Conservation (phyloP, 2,113 vertebrate genomes). For the Canis aureus region DNA sequence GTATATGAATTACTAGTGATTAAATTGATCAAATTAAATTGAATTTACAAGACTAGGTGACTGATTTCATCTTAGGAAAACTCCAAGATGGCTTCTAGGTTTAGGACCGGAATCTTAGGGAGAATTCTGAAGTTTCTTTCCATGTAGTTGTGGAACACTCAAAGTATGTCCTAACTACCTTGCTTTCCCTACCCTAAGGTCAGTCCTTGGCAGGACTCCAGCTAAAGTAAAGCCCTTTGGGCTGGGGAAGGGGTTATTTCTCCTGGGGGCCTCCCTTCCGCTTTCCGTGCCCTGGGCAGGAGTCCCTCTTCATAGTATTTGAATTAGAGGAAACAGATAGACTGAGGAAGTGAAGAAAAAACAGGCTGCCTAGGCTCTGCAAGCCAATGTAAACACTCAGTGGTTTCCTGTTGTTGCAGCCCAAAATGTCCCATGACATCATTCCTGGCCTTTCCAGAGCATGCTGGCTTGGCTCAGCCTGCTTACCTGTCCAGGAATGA, state of each 20-base stretch:
- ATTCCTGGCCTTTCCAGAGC: slow-evolving; percentile 84
- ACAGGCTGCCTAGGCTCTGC: slow-evolving; percentile 84
- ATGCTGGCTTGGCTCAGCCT: slow-evolving; percentile 54
- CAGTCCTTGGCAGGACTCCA: slow-evolving; percentile 49
- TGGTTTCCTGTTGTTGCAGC: slow-evolving; percentile 92
- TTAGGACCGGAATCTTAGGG: slow-evolving; percentile 34
- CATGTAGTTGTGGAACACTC: not conserved
- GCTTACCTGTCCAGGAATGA: slow-evolving; percentile 63
- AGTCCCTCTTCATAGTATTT: slow-evolving; percentile 86
- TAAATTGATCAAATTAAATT: slow-evolving; percentile 36
- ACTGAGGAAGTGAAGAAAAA: slow-evolving; percentile 88
- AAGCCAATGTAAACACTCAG: slow-evolving; percentile 90
- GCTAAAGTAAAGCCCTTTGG: slow-evolving; percentile 60
- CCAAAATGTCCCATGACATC: slow-evolving; percentile 89
- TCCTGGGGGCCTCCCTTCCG: slow-evolving; percentile 77
- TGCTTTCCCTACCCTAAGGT: slow-evolving; percentile 24
- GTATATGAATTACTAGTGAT: not conserved
- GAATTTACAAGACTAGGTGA: slow-evolving; percentile 20
- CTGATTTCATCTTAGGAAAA: not conserved
- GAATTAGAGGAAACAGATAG: slow-evolving; percentile 90
- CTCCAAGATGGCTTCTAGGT: slow-evolving; percentile 43
- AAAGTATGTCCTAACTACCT: slow-evolving; percentile 33
- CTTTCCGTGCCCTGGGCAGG: slow-evolving; percentile 72
- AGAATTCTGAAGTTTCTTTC: slow-evolving; percentile 66
- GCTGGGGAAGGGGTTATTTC: slow-evolving; percentile 64